Evolutionary conservation across 2,797 vertebrate species (phyloP), one percentile per base, ranked within the genome.

Genomic region (Sebastes oblongus): DNA sequence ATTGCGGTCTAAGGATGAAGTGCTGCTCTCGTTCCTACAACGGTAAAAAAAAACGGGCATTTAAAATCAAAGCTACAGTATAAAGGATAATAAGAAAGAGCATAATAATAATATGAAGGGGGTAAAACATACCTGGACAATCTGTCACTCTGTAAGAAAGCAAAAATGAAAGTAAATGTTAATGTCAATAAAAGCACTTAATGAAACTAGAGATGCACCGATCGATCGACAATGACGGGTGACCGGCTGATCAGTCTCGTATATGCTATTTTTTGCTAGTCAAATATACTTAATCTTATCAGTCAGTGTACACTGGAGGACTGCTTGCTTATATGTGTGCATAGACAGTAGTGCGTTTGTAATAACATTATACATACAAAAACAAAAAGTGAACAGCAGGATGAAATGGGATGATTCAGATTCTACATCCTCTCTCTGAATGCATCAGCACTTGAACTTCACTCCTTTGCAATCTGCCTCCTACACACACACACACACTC

Each of bases 81-180:
- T 8, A 5, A 32, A 0, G 1, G 18, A 29, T 8, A 10, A 22
- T 13, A 58, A 75, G 6, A 52, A 7, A 8, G 12, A 24, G 5
- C 0, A 6, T 3, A 12, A 24, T 1, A 13, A 42, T 42, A 42
- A 14, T 39, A 42, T 6, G 6, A 61, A 59, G 1, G 3, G 10
- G 9, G 6, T 2, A 3, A 66, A 77, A 95, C 96, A 61, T 97
- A 98, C 98, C 97, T 97, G 88, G 96, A 96, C 93, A 98, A 92
- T 88, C 96, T 95, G 90, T 99, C 98, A 80, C 95, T 97, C 98
- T 99, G 96, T 59, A 85, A 84, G 80, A 77, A 69, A 89, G 54
- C 20, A 83, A 72, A 78, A 67, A 84, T 0, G n/a, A 66, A 56
- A 55, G 52, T 22, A 1, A 59, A 46, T 36, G 70, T 76, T 67